phyloP scores from a whole-genome alignment of 2,888 invertebrate genomes.

The Nephrotoma appendiculata region DNA sequence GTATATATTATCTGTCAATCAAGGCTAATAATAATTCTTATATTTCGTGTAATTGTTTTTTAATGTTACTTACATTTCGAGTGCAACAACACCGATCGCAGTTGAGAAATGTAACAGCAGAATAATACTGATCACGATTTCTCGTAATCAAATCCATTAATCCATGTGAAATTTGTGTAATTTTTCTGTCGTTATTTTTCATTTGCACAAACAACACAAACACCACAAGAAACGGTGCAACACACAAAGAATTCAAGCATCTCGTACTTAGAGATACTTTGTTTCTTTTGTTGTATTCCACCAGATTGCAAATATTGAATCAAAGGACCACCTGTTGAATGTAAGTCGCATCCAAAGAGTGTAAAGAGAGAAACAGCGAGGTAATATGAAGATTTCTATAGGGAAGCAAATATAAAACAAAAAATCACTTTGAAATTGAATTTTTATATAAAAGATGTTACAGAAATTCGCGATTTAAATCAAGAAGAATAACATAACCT shows the following conservation, averaged over 20 bases:
- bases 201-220: background rate
- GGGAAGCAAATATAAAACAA: background rate
- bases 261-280: too few species aligned
- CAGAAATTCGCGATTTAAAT: background rate
- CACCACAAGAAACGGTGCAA: background rate
- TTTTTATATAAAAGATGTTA: background rate
- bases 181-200: background rate
- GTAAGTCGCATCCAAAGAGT: background rate
- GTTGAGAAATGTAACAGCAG: background rate
- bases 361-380: background rate
- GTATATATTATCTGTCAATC: background rate
- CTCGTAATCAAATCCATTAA: background rate
- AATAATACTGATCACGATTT: background rate
- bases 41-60: background rate
- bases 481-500: background rate
- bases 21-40: background rate
- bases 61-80: too few species aligned
- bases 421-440: background rate
- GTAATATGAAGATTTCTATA: background rate
- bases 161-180: background rate
- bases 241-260: background rate
- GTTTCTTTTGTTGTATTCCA: background rate
- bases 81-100: background rate
- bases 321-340: background rate
- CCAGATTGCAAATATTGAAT: background rate